Base-by-base conservation (phyloP, 1,140 invertebrate genomes). In the Saccostrea echinata region DNA sequence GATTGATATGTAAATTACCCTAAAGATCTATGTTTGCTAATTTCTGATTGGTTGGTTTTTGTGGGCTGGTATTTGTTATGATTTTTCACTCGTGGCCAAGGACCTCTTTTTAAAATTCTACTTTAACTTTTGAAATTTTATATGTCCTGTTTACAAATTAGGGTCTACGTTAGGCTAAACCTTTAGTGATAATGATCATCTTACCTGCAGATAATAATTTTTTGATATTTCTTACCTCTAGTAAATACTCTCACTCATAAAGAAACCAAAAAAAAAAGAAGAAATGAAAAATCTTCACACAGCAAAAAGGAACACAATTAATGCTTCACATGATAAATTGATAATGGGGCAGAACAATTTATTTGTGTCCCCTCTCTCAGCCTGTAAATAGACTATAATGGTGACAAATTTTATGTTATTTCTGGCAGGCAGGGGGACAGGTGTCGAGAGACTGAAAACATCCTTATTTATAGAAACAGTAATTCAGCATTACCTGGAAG, bases 21-120 rank as follows among this genome's bases (percentile, higher is more conserved):
- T 57, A 21, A 21, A 57, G 16, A 57, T 57, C 68, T 71, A 21
- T 61, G 68, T 71, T 71, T 71, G 68, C 30, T 71, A 27, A 71
- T 8, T 27, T 71, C 68, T 71, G 68, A 71, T 71, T 71, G 68
- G 68, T 24, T 30, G 12, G 27, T 33, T 71, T 71, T 16, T 12
- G 68, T 71, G 68, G 68, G 68, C 68, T 71, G 68, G 68, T 71
- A 12, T 71, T 33, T 71, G 30, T 71, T 71, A 21, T 57, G 55
- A 57, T 71, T 9, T 71, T 71, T 71, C 68, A 71, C 68, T 16
- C 13, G 68, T 8, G 30, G 68, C 30, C 68, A 71, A 71, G 68
- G 68, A 71, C 68, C 64, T 16, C 30, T 13, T 71, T 33, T 71
- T 33, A 30, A 71, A 30, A 16, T 27, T 61, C n/a, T 61, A 61